phyloP scores from a whole-genome alignment of 2,797 vertebrate species.

The Cryptoprocta ferox region DNA sequence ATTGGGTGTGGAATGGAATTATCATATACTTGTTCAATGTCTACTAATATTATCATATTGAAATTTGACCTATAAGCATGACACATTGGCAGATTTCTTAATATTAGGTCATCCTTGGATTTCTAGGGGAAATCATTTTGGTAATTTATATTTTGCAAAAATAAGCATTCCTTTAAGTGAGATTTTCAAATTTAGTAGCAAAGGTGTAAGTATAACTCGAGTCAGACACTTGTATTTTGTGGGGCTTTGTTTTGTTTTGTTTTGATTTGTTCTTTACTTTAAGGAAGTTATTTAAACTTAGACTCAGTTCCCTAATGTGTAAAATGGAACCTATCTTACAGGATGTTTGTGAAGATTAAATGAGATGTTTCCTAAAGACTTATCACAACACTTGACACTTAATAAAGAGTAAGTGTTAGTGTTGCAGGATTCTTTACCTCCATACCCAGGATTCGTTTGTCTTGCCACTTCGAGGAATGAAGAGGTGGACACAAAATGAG shows the following conservation, averaged over 20 bases:
- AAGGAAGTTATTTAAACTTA: background rate
- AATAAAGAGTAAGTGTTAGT: background rate
- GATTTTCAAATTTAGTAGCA: background rate
- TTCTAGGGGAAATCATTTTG: background rate
- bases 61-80: background rate
- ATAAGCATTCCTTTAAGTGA: background rate
- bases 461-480: no score
- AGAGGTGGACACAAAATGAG: no score
- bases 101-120: background rate
- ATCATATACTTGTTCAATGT: background rate
- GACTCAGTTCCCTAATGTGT: background rate
- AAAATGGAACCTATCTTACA: background rate
- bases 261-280: background rate
- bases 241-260: background rate
- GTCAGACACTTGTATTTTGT: background rate
- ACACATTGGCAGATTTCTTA: background rate
- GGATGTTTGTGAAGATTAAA: background rate
- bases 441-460: no score
- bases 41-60: background rate
- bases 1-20: background rate
- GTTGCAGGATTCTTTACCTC: no score
- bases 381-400: background rate
- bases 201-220: background rate
- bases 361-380: background rate
- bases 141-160: background rate